A percentile compares a stretch with the other conserved stretches of the same genome.
These are phyloP conservation scores for Lasioglossum vierecki DNA, from an alignment of 2,888 invertebrate genomes.

Conservation along the genomic window DNA sequence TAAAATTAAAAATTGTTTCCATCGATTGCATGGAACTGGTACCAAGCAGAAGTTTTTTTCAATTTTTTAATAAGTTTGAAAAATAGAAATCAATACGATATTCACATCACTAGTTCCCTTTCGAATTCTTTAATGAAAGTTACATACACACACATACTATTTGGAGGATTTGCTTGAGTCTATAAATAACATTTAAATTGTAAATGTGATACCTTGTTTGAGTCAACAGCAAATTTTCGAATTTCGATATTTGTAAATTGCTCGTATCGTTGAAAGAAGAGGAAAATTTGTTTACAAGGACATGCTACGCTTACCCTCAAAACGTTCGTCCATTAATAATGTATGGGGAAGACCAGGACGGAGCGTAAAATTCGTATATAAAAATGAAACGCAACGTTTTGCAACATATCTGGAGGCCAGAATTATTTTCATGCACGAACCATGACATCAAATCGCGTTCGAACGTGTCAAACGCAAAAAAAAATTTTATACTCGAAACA, in stretches of 20 bases:
- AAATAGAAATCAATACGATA: neutral
- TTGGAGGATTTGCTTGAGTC: neutral
- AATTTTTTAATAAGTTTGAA: too few relatives aligned
- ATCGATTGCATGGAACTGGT: too few relatives aligned
- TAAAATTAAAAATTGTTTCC: too few relatives aligned
- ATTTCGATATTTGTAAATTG: neutral
- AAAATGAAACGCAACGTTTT: slow-evolving; percentile 18
- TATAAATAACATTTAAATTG: neutral
- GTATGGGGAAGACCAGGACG: neutral
- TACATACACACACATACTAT: neutral
- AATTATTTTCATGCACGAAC: neutral
- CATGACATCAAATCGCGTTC: neutral
- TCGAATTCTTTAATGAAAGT: neutral
- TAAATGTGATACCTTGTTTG: neutral
- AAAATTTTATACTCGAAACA: slow-evolving; percentile 19
- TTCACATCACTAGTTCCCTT: neutral
- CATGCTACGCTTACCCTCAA: neutral
- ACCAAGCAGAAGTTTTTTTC: too few relatives aligned
- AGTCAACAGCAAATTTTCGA: neutral
- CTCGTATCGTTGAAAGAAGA: neutral
- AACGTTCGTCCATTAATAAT: neutral
- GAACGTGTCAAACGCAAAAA: neutral
- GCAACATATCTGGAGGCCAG: slow-evolving; percentile 20
- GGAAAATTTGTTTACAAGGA: neutral
- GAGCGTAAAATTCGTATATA: slow-evolving; percentile 7